Percentiles rank a stretch among this genome's conserved stretches.
These are phyloP conservation scores for Buceros bicornis DNA, from an alignment of 2,797 vertebrate genomes.

Conservation along the genomic window DNA sequence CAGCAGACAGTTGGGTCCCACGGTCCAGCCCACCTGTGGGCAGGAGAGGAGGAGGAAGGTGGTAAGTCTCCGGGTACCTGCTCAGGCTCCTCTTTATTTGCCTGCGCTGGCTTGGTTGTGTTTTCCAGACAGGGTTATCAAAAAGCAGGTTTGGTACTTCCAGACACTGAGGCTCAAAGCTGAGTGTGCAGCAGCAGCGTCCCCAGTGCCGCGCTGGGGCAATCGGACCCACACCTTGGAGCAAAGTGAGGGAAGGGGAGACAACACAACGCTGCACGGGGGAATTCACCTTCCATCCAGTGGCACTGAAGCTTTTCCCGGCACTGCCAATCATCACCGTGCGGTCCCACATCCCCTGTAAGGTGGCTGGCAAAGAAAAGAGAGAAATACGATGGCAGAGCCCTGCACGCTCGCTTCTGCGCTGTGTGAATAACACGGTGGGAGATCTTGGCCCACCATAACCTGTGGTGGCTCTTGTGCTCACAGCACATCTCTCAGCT, in stretches of 20 bases:
- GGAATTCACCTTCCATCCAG: conserved; percentile 92
- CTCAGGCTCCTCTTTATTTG: background rate
- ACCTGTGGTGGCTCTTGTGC: background rate
- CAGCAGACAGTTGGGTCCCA: conserved; percentile 84
- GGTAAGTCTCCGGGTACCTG: background rate
- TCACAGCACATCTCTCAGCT: background rate
- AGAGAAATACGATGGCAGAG: conserved; percentile 1
- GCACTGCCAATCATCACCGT: conserved; percentile 91
- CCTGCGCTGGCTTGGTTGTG: background rate
- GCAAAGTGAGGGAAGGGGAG: background rate
- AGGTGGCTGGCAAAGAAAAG: conserved; percentile 82
- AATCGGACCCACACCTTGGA: background rate
- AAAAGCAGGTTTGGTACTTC: background rate
- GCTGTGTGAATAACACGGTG: fast-evolving
- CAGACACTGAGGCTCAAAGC: background rate
- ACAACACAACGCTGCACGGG: fast-evolving
- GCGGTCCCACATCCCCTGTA: conserved; percentile 96
- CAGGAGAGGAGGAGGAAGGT: background rate
- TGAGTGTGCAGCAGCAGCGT: fast-evolving
- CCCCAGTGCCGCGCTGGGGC: fast-evolving
- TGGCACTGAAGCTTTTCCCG: conserved; percentile 94
- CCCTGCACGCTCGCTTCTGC: background rate
- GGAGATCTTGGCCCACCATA: background rate
- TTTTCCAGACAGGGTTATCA: background rate
- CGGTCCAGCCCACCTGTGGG: conserved; percentile 92